A percentile compares a stretch with the other conserved stretches of the same genome.
Evolutionary conservation across 2,888 invertebrate species (phyloP).

Genomic region (Zele albiditarsus): DNA sequence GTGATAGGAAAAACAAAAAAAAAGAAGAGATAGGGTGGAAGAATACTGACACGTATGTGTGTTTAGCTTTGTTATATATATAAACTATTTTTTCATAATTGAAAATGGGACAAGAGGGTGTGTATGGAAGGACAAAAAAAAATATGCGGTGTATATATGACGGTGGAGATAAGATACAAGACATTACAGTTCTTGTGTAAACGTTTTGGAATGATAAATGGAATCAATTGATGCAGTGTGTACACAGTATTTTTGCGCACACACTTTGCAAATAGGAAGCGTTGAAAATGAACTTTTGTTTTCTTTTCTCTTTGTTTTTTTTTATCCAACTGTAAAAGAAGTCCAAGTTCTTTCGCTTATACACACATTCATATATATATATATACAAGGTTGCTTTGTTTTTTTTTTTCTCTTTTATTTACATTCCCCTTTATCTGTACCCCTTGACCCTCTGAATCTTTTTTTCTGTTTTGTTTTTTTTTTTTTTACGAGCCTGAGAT

Average conservation of each 20-base stretch:
- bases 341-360: not conserved
- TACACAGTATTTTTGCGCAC: not conserved
- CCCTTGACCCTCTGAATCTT: slow-evolving; percentile 8
- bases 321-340: not conserved
- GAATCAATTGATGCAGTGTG: slow-evolving; percentile 1
- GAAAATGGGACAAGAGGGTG: too few species aligned
- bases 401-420: not conserved
- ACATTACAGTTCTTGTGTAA: not conserved
- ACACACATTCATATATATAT: not conserved
- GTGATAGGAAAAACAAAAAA: not conserved
- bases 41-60: too few species aligned
- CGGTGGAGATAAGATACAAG: not conserved
- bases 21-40: too few species aligned
- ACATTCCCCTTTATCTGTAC: not conserved
- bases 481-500: slow-evolving; percentile 1
- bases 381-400: not conserved
- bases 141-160: not conserved
- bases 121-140: not conserved
- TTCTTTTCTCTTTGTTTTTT: not conserved
- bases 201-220: not conserved
- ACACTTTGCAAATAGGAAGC: not conserved
- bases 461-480: not conserved
- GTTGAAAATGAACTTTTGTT: not conserved
- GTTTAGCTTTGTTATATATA: too few species aligned
- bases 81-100: too few species aligned